phyloP scores from a whole-genome alignment of 2,888 invertebrate genomes.

The Hipparchia sbordonii region DNA sequence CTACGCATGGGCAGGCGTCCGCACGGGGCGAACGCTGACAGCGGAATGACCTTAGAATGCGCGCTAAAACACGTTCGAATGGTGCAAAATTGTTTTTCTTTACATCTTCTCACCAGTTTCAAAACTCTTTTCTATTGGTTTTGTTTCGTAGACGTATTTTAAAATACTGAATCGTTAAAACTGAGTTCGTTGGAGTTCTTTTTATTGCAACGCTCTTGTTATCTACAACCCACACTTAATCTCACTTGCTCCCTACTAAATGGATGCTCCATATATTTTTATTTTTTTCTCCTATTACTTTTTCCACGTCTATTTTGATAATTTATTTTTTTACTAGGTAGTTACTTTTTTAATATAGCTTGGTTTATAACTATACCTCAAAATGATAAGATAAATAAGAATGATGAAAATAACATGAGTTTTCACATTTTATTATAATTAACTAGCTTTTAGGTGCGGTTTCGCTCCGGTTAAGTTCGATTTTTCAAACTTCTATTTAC shows the following conservation, averaged over 20 bases:
- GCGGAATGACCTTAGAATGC: conserved; percentile 19
- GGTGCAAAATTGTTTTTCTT: conserved; percentile 21
- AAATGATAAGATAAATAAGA: too few species aligned
- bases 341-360: too few species aligned
- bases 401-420: too few species aligned
- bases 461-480: too few species aligned
- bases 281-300: not conserved
- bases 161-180: conserved; percentile 11
- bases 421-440: too few species aligned
- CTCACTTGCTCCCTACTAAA: not conserved
- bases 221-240: not conserved
- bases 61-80: conserved; percentile 22
- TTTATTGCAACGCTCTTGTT: conserved; percentile 7
- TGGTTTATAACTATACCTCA: too few species aligned
- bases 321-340: too few species aligned
- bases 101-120: conserved; percentile 6
- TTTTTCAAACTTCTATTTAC: too few species aligned
- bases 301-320: not conserved
- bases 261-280: not conserved
- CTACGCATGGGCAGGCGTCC: too few species aligned
- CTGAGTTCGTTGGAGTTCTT: not conserved
- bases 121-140: conserved; percentile 20
- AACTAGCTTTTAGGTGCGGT: too few species aligned
- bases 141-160: conserved; percentile 15
- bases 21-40: too few species aligned